Evolutionary conservation across 2,888 invertebrate genomes (phyloP).

Genomic region (Liodrosophila aerea): DNA sequence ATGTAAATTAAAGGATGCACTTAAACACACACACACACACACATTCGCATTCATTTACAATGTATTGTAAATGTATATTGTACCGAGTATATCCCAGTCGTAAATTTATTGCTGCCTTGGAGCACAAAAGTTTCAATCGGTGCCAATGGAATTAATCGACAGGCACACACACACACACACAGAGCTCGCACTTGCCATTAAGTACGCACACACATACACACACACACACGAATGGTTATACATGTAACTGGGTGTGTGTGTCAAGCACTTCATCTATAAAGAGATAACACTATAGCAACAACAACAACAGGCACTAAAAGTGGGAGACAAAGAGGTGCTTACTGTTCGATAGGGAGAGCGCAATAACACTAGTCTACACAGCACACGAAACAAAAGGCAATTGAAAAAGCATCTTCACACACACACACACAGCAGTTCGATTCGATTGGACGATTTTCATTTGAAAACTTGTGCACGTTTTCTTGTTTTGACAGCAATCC

Average conservation of each 20-base stretch:
- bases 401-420: slow-evolving; percentile 30
- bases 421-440: slow-evolving; percentile 47
- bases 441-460: slow-evolving; percentile 14
- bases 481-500: slow-evolving; percentile 52
- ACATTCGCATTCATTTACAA: neutral
- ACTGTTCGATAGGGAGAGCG: neutral
- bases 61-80: slow-evolving; percentile 35
- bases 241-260: slow-evolving; percentile 57
- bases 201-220: slow-evolving; percentile 39
- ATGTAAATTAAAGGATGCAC: slow-evolving; percentile 76
- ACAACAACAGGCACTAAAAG: slow-evolving; percentile 10
- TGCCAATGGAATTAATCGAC: slow-evolving; percentile 75
- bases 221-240: slow-evolving; percentile 39
- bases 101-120: slow-evolving; percentile 72
- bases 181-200: slow-evolving; percentile 49
- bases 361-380: neutral
- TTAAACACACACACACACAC: slow-evolving; percentile 36
- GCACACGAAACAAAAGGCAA: neutral
- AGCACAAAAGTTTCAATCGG: slow-evolving; percentile 72
- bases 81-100: slow-evolving; percentile 35
- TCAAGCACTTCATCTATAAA: slow-evolving; percentile 37
- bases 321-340: neutral
- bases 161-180: slow-evolving; percentile 47
- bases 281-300: slow-evolving; percentile 48
- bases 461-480: slow-evolving; percentile 38